Conservation (phyloP, 2,888 invertebrate genomes). For the Drosophila affinis region DNA sequence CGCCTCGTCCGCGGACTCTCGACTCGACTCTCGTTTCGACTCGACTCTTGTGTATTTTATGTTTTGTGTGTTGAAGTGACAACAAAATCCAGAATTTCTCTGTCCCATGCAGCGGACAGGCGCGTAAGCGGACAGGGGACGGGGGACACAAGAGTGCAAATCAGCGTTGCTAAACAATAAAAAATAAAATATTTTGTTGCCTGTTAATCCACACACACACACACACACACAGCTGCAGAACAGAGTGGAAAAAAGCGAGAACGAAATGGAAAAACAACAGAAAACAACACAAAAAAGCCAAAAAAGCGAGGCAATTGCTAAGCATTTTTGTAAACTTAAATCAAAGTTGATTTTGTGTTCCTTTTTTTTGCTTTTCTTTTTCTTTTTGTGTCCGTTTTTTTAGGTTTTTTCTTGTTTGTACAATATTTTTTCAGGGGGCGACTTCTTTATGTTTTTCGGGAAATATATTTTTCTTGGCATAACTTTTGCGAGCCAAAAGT, state of each 20-base stretch:
- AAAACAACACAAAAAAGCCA: constrained; percentile 54
- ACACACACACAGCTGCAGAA: constrained; percentile 54
- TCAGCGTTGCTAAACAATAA: constrained; percentile 76
- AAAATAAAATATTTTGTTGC: constrained; percentile 75
- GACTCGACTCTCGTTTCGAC: constrained; percentile 33
- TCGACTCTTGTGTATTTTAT: constrained; percentile 49
- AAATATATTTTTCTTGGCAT: constrained; percentile 66
- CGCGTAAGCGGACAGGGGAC: background rate
- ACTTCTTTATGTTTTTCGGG: constrained; percentile 56
- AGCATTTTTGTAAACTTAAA: constrained; percentile 80
- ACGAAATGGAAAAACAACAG: constrained; percentile 10
- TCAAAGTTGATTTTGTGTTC: constrained; percentile 76
- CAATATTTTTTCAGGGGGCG: constrained; percentile 43
- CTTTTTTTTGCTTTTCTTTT: constrained; percentile 13
- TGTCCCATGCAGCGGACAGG: constrained; percentile 23
- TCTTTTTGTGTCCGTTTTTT: constrained; percentile 8
- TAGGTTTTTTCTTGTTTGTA: constrained; percentile 49
- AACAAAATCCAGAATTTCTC: constrained; percentile 74
- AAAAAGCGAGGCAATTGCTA: constrained; percentile 75
- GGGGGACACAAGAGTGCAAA: constrained; percentile 56
- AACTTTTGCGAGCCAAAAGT: constrained; percentile 46
- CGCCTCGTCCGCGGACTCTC: constrained; percentile 3
- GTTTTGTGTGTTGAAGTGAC: constrained; percentile 77
- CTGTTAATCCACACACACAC: constrained; percentile 76
- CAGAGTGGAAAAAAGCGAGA: constrained; percentile 42